phyloP scores from a whole-genome alignment of 2,113 vertebrate genomes.

The Garra rufa region DNA sequence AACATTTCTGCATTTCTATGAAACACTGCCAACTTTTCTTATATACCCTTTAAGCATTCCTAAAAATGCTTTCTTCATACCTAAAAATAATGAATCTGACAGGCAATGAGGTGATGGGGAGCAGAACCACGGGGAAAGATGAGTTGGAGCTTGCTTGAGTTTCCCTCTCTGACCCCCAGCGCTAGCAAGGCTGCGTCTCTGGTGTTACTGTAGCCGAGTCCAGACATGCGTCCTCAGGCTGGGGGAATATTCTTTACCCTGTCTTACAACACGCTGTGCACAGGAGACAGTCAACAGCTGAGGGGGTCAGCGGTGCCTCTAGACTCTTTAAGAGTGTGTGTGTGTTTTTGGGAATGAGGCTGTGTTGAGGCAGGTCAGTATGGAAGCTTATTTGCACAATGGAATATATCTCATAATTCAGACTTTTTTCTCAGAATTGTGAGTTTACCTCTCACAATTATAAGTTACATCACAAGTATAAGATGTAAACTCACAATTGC shows the following conservation, averaged over 20 bases:
- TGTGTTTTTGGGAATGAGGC: constrained; percentile 3
- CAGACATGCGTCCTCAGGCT: constrained; percentile 42
- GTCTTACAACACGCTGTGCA: background rate
- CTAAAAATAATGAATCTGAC: constrained; percentile 16
- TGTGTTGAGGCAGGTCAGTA: constrained; percentile 14
- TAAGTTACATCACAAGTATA: no score
- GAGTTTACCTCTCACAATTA: no score
- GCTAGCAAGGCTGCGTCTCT: background rate
- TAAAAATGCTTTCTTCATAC: background rate
- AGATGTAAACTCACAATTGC: no score
- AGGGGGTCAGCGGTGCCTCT: constrained; percentile 4
- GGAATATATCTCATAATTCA: background rate
- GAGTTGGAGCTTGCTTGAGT: background rate
- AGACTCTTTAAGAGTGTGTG: background rate
- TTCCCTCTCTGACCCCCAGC: constrained; percentile 14
- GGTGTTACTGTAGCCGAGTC: constrained; percentile 36
- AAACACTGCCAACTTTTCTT: background rate
- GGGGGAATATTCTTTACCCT: background rate
- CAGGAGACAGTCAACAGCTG: constrained; percentile 30
- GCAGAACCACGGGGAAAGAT: constrained; percentile 6
- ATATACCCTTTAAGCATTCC: constrained; percentile 6
- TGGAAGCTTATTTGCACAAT: background rate
- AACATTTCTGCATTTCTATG: constrained; percentile 5
- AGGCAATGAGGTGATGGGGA: constrained; percentile 18
- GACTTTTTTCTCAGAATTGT: no score